Evolutionary conservation across 2,113 vertebrate species (phyloP).

Genomic region (Heteronetta atricapilla): DNA sequence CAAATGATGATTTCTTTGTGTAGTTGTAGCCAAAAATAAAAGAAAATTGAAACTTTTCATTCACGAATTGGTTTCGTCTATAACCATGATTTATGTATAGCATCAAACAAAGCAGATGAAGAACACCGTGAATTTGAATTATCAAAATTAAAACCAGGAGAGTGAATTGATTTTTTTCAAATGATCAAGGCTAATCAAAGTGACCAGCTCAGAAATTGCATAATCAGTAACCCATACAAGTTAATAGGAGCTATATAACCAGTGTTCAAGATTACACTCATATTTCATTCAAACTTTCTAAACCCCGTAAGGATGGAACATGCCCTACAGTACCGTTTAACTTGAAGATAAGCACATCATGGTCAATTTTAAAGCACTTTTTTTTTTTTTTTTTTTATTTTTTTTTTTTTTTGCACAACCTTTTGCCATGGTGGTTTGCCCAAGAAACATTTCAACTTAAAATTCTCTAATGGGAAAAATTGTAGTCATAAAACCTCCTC

Average conservation of each 20-base stretch:
- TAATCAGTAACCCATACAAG: constrained; percentile 30
- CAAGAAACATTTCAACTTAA: background rate
- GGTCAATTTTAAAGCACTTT: background rate
- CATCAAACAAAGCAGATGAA: constrained; percentile 68
- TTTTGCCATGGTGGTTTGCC: background rate
- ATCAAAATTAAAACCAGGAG: constrained; percentile 68
- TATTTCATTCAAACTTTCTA: constrained; percentile 38
- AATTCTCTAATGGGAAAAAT: background rate
- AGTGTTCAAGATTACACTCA: background rate
- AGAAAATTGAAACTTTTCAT: constrained; percentile 69
- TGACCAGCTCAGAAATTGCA: constrained; percentile 44
- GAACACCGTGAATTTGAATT: constrained; percentile 49
- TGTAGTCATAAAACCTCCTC: background rate
- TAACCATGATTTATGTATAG: constrained; percentile 68
- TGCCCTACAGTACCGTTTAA: background rate
- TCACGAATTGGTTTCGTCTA: constrained; percentile 57
- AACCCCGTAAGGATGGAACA: background rate
- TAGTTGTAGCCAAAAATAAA: constrained; percentile 69
- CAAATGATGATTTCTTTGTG: constrained; percentile 77
- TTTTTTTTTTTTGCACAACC: background rate
- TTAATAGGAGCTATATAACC: constrained; percentile 30
- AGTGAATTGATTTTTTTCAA: constrained; percentile 53
- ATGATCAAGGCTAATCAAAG: constrained; percentile 56
- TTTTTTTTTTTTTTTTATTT: background rate
- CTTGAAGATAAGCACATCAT: background rate